Conservation (phyloP, 2,888 invertebrate species). For the Synanthedon tipuliformis region DNA sequence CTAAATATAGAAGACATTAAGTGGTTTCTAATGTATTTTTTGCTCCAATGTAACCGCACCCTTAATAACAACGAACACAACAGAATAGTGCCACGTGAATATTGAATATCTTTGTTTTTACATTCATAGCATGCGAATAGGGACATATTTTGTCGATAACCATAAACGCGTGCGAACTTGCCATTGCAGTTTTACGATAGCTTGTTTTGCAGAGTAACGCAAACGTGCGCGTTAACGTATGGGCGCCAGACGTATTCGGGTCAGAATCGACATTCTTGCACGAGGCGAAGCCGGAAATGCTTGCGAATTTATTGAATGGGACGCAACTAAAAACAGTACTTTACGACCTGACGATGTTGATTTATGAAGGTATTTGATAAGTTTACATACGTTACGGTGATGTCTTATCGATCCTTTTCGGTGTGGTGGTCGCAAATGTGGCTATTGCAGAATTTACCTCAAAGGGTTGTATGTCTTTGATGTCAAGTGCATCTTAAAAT, state of each 20-base stretch:
- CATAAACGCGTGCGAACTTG: neutral
- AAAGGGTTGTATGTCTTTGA: no score
- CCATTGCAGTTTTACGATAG: neutral
- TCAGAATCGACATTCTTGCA: neutral
- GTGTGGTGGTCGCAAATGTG: neutral
- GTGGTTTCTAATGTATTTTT: no score
- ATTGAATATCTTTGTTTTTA: no score
- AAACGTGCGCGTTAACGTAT: neutral
- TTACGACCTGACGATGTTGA: neutral
- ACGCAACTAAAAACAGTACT: neutral
- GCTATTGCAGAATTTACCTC: no score
- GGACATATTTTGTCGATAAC: neutral
- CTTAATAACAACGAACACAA: no score
- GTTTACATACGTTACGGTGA: neutral
- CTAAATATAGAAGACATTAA: no score
- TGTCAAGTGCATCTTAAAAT: no score
- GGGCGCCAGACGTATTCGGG: neutral
- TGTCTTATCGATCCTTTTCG: neutral
- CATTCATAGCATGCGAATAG: no score
- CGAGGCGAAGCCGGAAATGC: neutral
- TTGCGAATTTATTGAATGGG: neutral
- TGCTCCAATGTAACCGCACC: no score
- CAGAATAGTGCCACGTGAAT: no score
- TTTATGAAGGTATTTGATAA: neutral
- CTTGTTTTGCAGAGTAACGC: neutral